Conservation (phyloP, 2,113 vertebrate species). For the Hipposideros armiger region DNA sequence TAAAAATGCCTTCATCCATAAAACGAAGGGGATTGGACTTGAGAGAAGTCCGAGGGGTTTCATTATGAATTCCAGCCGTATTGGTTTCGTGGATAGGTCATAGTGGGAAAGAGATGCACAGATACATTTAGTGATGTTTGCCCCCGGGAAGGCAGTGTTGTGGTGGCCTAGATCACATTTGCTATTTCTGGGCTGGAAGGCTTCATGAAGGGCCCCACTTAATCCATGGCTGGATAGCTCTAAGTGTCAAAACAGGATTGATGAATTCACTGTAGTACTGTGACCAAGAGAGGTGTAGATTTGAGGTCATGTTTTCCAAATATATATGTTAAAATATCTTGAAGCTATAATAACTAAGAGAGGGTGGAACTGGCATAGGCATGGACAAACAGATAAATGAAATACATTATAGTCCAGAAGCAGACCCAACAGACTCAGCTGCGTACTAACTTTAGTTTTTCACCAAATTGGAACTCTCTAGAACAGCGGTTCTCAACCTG, state of each 20-base stretch:
- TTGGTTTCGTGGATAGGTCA: neutral
- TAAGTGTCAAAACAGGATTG: neutral
- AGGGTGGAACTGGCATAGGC: neutral
- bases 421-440: neutral
- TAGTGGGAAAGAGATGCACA: neutral
- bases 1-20: neutral
- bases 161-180: neutral
- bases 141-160: neutral
- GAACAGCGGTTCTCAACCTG: too few relatives aligned
- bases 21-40: neutral
- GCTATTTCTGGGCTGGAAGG: neutral
- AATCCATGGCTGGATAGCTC: neutral
- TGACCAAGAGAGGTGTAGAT: neutral
- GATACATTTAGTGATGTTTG: slow-evolving; percentile 15
- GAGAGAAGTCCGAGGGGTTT: neutral
- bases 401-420: neutral
- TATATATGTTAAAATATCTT: neutral
- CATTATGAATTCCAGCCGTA: neutral
- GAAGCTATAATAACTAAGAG: neutral
- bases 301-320: neutral
- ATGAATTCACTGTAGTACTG: neutral
- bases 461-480: too few relatives aligned
- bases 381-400: neutral
- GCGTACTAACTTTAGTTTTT: neutral
- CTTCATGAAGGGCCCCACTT: neutral